Conservation (phyloP, 2,797 vertebrate species). For the Gallinago nigripennis region DNA sequence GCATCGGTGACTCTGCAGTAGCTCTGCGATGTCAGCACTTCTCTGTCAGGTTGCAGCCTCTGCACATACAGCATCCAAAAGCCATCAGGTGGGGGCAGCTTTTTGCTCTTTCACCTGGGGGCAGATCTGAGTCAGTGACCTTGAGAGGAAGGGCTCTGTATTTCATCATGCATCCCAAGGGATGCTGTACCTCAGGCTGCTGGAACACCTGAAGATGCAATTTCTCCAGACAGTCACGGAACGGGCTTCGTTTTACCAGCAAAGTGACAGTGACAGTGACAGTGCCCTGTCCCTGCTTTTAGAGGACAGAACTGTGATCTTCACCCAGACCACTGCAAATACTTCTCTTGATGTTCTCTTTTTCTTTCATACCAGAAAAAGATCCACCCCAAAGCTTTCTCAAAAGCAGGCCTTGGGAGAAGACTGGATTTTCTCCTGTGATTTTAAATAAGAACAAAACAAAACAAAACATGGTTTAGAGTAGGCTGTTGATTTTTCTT, state of each 20-base stretch:
- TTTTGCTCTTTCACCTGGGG: background rate
- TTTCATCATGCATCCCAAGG: background rate
- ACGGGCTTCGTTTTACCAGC: background rate
- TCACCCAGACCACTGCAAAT: background rate
- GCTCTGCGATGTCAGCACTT: background rate
- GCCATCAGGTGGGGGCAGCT: background rate
- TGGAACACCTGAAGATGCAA: background rate
- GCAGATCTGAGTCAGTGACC: background rate
- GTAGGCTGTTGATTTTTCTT: background rate
- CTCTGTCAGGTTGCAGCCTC: background rate
- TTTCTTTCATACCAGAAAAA: background rate
- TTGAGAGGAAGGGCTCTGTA: background rate
- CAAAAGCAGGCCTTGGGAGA: background rate
- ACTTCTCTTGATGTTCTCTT: background rate
- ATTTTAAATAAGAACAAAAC: background rate
- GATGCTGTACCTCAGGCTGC: background rate
- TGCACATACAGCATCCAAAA: background rate
- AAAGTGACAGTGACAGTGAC: background rate
- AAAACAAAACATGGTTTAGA: background rate
- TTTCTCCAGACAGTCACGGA: background rate
- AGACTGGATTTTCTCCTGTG: background rate
- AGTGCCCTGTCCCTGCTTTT: background rate
- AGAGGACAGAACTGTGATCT: background rate
- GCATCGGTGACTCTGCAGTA: background rate
- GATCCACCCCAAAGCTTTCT: background rate